Base-by-base conservation (phyloP, 2,888 invertebrate species). In the Leptopilina syphax region DNA sequence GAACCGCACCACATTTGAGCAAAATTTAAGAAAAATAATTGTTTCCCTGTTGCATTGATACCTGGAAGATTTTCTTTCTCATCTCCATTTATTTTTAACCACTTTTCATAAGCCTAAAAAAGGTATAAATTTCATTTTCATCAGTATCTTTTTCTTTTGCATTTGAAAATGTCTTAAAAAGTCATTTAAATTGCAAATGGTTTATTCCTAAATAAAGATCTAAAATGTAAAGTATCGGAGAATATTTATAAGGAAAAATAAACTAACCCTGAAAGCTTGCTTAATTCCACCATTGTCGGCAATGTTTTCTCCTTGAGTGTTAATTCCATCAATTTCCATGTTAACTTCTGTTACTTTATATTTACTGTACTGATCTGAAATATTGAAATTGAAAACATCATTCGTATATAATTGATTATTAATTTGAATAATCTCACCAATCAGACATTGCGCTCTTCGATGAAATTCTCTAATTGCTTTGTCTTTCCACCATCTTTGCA, bases 231-330 rank as follows among this genome's bases (percentile, higher is more conserved):
- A 18, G 18, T 18, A 18, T 18, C 18, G 18, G 18, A 18, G 18
- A 18, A 18, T 18, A 18, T 18, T 18, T 18, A 18, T 18, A 18
- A 18, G 18, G 0, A 12, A 57, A n/a, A n/a, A 60, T n/a, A 18
- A 76, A 81, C 85, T 88, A 85, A 92, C 93, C 88, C 92, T 92
- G 86, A 96, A 98, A 0, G 98, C 96, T 92, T 98, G 97, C 88
- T 98, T 97, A 77, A 99, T 94, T 0, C 98, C 98, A 0, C 98
- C 98, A 90, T 98, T 98, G 90, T 99, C 99, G 0, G 98, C 98
- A 87, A 99, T 98, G 89, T 99, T 98, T 92, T 98, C 98, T 1
- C 97, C 97, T 93, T 95, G 92, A 0, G 98, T 98, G 87, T 95
- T 96, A 79, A 95, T 93, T 1, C 97, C 96, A 86, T 97, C 96